Percentiles rank a stretch among this genome's conserved stretches.
These are phyloP conservation scores for Drosophila sordidula DNA, from an alignment of 2,888 invertebrate species.

Conservation along the genomic window DNA sequence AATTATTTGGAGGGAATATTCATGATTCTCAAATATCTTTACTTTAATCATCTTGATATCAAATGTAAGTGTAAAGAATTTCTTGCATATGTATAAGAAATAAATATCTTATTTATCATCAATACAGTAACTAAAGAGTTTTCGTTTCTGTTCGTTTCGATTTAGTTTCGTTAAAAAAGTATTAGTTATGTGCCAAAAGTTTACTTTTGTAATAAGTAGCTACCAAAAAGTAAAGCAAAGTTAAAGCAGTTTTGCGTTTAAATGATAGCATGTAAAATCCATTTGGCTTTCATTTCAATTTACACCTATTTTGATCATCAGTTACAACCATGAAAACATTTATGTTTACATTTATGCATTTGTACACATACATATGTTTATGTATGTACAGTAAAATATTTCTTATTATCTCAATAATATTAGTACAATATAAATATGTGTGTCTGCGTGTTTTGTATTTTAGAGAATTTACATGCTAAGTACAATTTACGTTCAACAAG, in stretches of 20 bases:
- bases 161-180: slow-evolving; percentile 47
- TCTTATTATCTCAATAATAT: slow-evolving; percentile 57
- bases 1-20: slow-evolving; percentile 84
- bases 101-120: slow-evolving; percentile 25
- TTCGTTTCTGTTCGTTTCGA: slow-evolving; percentile 12
- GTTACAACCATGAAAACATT: slow-evolving; percentile 83
- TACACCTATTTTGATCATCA: slow-evolving; percentile 83
- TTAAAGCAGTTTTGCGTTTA: slow-evolving; percentile 47
- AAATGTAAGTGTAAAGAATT: slow-evolving; percentile 60
- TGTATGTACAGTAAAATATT: slow-evolving; percentile 64
- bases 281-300: slow-evolving; percentile 40
- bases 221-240: slow-evolving; percentile 44
- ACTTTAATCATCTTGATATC: slow-evolving; percentile 55
- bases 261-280: slow-evolving; percentile 58
- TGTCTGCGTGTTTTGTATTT: slow-evolving; percentile 33
- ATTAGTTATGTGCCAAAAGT: slow-evolving; percentile 52
- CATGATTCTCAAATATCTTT: slow-evolving; percentile 77
- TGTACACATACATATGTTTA: slow-evolving; percentile 44
- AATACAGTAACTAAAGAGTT: slow-evolving; percentile 19
- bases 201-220: background rate
- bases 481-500: slow-evolving; percentile 78
- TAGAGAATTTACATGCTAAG: slow-evolving; percentile 64
- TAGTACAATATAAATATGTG: slow-evolving; percentile 60
- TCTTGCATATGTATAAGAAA: slow-evolving; percentile 49
- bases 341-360: slow-evolving; percentile 59